Evolutionary conservation across 2,797 vertebrate genomes (phyloP).

Genomic region (Pseudomugil gertrudae): DNA sequence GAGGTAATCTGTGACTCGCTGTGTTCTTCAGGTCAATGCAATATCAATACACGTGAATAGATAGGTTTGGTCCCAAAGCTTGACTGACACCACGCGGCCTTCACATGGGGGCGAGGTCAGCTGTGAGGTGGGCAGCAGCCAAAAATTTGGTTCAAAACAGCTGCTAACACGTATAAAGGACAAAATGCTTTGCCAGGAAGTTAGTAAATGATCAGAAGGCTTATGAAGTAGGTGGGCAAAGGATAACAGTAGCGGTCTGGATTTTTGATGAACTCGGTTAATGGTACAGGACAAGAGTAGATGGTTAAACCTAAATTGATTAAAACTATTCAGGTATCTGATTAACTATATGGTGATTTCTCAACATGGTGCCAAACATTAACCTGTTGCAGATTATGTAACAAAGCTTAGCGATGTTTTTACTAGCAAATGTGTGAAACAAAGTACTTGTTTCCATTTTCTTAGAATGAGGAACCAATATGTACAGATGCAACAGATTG

Average conservation of each 20-base stretch:
- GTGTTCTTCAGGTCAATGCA: conserved; percentile 66
- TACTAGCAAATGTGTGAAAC: background rate
- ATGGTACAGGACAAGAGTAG: background rate
- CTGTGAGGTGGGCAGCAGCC: conserved; percentile 33
- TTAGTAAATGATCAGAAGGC: conserved; percentile 16
- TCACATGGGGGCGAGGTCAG: conserved; percentile 48
- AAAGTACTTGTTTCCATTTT: background rate
- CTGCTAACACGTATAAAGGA: conserved; percentile 37
- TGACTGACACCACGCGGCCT: conserved; percentile 32
- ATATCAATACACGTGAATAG: conserved; percentile 66
- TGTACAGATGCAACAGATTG: background rate
- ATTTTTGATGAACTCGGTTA: background rate
- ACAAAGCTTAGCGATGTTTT: background rate
- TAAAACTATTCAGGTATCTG: background rate
- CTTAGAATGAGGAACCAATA: background rate
- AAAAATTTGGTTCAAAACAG: conserved; percentile 36
- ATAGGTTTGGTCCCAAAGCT: conserved; percentile 31
- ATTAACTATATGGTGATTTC: background rate
- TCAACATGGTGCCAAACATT: background rate
- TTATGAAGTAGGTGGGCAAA: conserved; percentile 6
- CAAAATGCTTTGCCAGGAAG: conserved; percentile 19
- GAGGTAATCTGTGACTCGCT: conserved; percentile 64
- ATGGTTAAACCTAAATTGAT: background rate
- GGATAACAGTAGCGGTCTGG: background rate
- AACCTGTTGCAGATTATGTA: background rate